Conservation (phyloP, 35 echinoderm and acorn worm species). For the Heliocidaris erythrogramma region DNA sequence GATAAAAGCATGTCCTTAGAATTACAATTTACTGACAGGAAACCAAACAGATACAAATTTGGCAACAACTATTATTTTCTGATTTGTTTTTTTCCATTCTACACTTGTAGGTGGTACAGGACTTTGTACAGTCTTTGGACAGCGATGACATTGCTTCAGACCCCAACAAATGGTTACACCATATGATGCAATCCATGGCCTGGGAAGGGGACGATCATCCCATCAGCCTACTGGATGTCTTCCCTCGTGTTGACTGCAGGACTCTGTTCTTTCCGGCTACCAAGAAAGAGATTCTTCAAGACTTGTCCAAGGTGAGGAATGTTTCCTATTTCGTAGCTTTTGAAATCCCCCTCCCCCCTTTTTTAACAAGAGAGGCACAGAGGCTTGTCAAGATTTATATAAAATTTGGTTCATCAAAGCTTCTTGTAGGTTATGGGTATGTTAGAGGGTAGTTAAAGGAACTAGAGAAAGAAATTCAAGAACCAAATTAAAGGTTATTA, state of each 20-base stretch:
- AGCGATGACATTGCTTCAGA: not conserved
- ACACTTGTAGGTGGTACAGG: constrained; percentile 55
- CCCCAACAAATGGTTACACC: constrained; percentile 50
- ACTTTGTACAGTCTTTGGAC: constrained; percentile 61
- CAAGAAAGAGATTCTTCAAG: constrained; percentile 62
- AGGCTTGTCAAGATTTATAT: too few species aligned
- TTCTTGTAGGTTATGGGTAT: too few species aligned
- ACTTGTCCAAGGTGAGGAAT: constrained; percentile 57
- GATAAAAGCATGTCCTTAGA: too few species aligned
- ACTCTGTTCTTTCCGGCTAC: constrained; percentile 76
- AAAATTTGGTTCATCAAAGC: too few species aligned
- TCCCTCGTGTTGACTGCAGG: constrained; percentile 58
- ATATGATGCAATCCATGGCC: constrained; percentile 68
- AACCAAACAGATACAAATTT: too few species aligned
- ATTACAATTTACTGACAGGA: too few species aligned
- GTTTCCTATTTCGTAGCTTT: not conserved
- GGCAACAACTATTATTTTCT: too few species aligned
- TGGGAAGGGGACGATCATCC: constrained; percentile 70
- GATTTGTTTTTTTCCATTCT: not conserved
- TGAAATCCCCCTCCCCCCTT: not conserved
- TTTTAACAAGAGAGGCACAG: too few species aligned
- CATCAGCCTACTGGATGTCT: constrained; percentile 69
- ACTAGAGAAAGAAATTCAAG: too few species aligned
- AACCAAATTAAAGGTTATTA: too few species aligned
- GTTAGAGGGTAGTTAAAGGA: too few species aligned